These are phyloP conservation scores for Bombus impatiens DNA, from an alignment of 1,140 invertebrate species.

Conservation along the genomic window DNA sequence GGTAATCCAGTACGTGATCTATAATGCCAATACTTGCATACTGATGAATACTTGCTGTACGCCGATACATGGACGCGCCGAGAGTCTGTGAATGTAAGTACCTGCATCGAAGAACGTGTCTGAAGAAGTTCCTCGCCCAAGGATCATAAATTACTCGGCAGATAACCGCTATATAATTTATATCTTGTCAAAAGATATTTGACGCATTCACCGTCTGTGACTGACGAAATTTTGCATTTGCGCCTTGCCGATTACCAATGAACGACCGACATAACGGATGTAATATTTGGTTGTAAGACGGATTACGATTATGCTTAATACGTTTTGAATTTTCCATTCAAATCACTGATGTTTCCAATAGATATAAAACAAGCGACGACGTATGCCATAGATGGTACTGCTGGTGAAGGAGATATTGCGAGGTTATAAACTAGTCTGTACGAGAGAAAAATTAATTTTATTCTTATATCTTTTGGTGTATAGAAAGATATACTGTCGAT, in stretches of 20 bases:
- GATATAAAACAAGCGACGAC: too few species aligned
- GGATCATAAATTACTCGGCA: not conserved
- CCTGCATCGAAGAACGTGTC: not conserved
- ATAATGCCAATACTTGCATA: conserved; percentile 36
- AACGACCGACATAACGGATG: not conserved
- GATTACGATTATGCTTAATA: not conserved
- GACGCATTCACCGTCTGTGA: not conserved
- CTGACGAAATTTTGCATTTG: not conserved
- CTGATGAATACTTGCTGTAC: conserved; percentile 30
- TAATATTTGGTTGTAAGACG: not conserved
- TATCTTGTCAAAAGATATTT: not conserved
- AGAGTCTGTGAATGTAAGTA: not conserved
- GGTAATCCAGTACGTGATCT: conserved; percentile 49
- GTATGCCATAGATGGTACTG: too few species aligned
- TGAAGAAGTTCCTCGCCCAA: too few species aligned
- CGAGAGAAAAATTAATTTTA: too few species aligned
- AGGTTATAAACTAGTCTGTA: too few species aligned
- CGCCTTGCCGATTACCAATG: too few species aligned
- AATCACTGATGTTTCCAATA: too few species aligned
- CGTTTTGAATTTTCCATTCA: not conserved
- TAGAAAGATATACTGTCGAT: too few species aligned
- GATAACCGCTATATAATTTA: not conserved
- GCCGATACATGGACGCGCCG: not conserved
- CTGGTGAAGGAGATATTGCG: too few species aligned
- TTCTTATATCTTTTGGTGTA: too few species aligned